phyloP scores from a whole-genome alignment of 2,113 vertebrate species.

The Nyctibius bracteatus region DNA sequence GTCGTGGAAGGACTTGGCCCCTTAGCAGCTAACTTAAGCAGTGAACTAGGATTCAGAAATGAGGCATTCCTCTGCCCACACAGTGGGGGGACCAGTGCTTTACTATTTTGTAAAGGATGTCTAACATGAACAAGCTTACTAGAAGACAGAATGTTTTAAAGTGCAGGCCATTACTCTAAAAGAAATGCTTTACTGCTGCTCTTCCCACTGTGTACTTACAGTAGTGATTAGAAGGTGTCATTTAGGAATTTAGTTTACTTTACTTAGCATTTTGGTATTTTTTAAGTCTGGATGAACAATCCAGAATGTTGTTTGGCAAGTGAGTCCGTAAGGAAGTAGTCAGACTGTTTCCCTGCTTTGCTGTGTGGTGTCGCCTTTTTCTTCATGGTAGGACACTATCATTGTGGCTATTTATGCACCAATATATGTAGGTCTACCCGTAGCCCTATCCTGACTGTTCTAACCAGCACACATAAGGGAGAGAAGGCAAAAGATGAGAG shows the following conservation, averaged over 20 bases:
- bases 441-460: not conserved
- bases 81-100: not conserved
- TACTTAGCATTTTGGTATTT: not conserved
- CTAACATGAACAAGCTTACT: not conserved
- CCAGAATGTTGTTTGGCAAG: not conserved
- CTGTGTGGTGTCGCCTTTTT: not conserved
- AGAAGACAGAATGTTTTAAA: too few relatives aligned
- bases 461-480: not conserved
- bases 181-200: not conserved
- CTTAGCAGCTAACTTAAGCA: not conserved
- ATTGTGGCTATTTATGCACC: not conserved
- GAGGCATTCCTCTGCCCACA: not conserved
- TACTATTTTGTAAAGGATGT: not conserved
- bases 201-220: not conserved
- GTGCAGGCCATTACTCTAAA: too few relatives aligned
- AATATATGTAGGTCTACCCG: too few relatives aligned
- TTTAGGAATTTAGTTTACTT: not conserved
- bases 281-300: not conserved
- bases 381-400: not conserved
- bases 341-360: not conserved
- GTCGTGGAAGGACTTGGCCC: not conserved
- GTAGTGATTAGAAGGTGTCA: not conserved
- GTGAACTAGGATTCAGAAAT: not conserved
- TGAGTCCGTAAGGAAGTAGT: not conserved
- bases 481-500: not conserved